Conservation (phyloP, 2,113 vertebrate genomes). For the Pituophis catenifer region DNA sequence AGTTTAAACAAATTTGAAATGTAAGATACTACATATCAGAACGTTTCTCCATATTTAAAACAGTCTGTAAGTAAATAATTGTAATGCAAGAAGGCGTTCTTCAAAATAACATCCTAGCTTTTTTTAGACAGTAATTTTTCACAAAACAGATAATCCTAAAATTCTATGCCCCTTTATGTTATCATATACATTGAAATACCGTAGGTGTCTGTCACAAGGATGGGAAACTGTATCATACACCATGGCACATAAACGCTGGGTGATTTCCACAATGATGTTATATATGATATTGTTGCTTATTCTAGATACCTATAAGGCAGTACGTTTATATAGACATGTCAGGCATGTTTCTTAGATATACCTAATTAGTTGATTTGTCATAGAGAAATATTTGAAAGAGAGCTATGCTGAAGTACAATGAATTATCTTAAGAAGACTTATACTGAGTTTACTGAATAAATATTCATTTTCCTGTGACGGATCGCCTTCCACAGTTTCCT, state of each 20-base stretch:
- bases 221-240: neutral
- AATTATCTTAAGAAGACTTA: neutral
- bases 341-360: neutral
- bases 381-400: neutral
- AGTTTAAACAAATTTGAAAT: neutral
- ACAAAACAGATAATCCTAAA: neutral
- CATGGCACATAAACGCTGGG: neutral
- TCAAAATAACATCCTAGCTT: neutral
- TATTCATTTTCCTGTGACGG: neutral
- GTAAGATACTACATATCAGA: neutral
- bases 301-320: neutral
- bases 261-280: neutral
- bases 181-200: neutral
- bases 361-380: neutral
- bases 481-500: slow-evolving; percentile 6
- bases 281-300: neutral
- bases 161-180: neutral
- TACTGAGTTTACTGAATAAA: neutral
- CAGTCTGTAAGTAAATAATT: neutral
- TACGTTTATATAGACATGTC: neutral
- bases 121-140: neutral
- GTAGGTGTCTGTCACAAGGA: neutral
- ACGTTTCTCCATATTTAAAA: neutral
- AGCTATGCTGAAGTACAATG: neutral
- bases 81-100: neutral